phyloP scores from a whole-genome alignment of 2,797 vertebrate genomes.

The Molossus alvarezi region DNA sequence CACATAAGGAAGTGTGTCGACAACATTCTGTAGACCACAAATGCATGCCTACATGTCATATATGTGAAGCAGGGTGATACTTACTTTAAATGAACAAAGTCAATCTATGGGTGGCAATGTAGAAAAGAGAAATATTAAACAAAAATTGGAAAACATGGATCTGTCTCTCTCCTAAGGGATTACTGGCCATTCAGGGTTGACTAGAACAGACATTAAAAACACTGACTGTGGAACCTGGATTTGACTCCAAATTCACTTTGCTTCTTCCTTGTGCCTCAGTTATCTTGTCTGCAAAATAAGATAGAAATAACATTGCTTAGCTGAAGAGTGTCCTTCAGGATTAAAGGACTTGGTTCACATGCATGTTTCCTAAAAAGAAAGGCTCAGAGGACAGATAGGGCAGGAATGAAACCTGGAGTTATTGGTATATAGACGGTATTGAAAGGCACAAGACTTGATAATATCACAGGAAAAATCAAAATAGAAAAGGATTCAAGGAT shows the following conservation, averaged over 20 bases:
- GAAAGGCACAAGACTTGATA: accelerated
- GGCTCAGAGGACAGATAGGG: neutral
- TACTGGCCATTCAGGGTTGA: accelerated
- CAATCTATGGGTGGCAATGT: too few relatives aligned
- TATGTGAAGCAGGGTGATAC: accelerated
- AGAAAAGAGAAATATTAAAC: too few relatives aligned
- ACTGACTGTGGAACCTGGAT: neutral
- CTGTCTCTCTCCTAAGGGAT: neutral
- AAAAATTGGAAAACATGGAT: neutral
- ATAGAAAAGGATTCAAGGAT: neutral
- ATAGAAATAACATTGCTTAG: accelerated
- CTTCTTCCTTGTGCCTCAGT: neutral
- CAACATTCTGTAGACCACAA: neutral
- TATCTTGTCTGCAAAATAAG: neutral
- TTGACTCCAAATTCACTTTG: neutral
- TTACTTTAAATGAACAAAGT: neutral
- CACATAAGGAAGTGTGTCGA: neutral
- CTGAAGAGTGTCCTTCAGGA: too few relatives aligned
- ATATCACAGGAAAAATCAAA: too few relatives aligned
- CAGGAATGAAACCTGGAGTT: neutral
- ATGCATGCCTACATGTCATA: accelerated
- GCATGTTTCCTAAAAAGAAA: neutral
- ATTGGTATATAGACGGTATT: accelerated
- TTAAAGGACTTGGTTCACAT: neutral
- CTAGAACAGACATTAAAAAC: neutral